Evolutionary conservation across 1,140 invertebrate genomes (phyloP).

Genomic region (Pseudomyrmex gracilis): DNA sequence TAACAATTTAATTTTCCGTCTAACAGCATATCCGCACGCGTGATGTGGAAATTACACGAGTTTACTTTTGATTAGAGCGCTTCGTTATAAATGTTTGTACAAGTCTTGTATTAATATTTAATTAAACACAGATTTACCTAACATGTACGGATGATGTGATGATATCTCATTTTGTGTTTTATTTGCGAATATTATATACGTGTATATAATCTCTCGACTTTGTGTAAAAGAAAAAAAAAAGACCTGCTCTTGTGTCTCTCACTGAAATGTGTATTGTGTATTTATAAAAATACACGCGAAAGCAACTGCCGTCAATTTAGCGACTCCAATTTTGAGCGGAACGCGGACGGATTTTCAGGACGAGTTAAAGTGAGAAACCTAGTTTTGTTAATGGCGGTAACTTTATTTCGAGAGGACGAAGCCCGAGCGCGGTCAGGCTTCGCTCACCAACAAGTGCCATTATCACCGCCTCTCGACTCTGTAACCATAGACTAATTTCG

Average conservation of each 20-base stretch:
- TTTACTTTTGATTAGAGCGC: no score
- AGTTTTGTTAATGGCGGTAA: slow-evolving; percentile 60
- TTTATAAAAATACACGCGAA: slow-evolving; percentile 34
- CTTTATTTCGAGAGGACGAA: slow-evolving; percentile 51
- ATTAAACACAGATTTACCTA: no score
- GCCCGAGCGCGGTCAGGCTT: slow-evolving; percentile 29
- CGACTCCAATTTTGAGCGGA: slow-evolving; percentile 32
- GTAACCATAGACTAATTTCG: slow-evolving; percentile 60
- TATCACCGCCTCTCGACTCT: slow-evolving; percentile 55
- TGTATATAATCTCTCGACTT: no score
- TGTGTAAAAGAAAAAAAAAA: no score
- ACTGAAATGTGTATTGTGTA: slow-evolving; percentile 9
- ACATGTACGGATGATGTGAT: no score
- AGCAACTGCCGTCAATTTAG: slow-evolving; percentile 54
- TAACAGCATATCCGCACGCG: no score
- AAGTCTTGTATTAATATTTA: no score
- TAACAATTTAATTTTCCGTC: no score
- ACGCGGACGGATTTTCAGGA: slow-evolving; percentile 46
- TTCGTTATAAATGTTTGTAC: no score
- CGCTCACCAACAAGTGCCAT: slow-evolving; percentile 56
- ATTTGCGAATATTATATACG: no score
- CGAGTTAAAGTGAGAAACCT: slow-evolving; percentile 58
- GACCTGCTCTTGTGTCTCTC: background rate
- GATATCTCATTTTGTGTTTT: no score
- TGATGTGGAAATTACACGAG: no score